These are phyloP conservation scores for Scortum barcoo DNA, from an alignment of 2,113 vertebrate genomes.

Conservation along the genomic window DNA sequence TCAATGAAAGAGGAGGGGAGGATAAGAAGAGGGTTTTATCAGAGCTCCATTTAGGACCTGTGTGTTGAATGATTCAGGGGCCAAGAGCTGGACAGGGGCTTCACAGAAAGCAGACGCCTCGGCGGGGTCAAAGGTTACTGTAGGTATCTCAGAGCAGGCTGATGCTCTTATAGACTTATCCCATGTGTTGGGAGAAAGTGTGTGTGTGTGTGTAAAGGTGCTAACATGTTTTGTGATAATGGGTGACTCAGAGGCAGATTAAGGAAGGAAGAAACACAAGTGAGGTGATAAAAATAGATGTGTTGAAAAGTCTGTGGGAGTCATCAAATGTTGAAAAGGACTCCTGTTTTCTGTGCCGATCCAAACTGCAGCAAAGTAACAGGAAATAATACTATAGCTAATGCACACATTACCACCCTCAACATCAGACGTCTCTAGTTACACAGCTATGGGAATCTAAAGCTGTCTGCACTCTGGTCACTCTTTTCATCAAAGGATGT, in stretches of 20 bases:
- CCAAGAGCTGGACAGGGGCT: not conserved
- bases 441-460: slow-evolving; percentile 14
- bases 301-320: slow-evolving; percentile 9
- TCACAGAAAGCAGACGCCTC: not conserved
- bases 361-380: not conserved
- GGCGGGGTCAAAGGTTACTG: not conserved
- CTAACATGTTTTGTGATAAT: slow-evolving; percentile 46
- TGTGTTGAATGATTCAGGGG: slow-evolving; percentile 3
- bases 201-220: slow-evolving; percentile 24
- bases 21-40: not conserved
- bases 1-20: not conserved
- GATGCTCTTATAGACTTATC: not conserved
- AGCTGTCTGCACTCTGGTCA: not conserved
- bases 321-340: not conserved
- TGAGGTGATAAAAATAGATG: slow-evolving; percentile 51
- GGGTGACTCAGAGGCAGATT: slow-evolving; percentile 37
- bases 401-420: not conserved
- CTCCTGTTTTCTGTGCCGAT: not conserved
- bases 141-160: not conserved
- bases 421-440: not conserved
- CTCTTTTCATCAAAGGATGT: not conserved
- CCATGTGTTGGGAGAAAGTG: not conserved
- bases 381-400: not conserved
- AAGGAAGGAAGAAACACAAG: slow-evolving; percentile 21
- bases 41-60: slow-evolving; percentile 2